Base-by-base conservation (phyloP, 2,888 invertebrate species). In the Maniola hyperantus region DNA sequence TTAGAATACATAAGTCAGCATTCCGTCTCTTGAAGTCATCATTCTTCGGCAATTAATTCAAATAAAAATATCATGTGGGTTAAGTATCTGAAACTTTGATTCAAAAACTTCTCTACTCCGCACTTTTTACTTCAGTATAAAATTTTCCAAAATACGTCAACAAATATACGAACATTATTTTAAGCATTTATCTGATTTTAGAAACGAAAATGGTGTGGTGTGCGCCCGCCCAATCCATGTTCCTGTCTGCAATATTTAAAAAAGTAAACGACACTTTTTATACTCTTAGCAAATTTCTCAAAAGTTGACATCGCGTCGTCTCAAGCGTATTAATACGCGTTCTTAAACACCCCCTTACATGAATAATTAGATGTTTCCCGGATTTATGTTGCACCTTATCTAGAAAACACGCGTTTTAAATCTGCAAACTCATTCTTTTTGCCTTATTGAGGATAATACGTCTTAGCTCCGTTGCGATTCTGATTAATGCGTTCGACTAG, bases 381-480 rank as follows among this genome's bases (percentile, higher is more conserved):
- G 84, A 87, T 89, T 91, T 86, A 86, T 86, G 82, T 81, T 73
- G 75, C 78, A 71, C 79, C 84, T 89, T 91, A 91, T 91, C 92
- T 84, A 79, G 83, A 82, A 81, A 87, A 92, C 91, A 91, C 89
- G 90, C 85, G 87, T 86, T 89, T 89, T 84, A 88, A 88, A 91
- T 88, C 89, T 83, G 88, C 89, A 83, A 88, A 91, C 82, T 92
- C 91, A 91, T 92, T 91, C 88, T 88, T 91, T 86, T 76, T 83
- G 83, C 89, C 88, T 91, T 91, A 91, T 90, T 89, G 89, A 81
- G 91, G 89, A 91, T 91, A 91, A 91, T 92, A 90, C 86, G 83
- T 92, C 90, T 89, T 81, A 75, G 80, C 85, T 81, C 70, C 83
- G 86, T 83, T 87, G 84, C 85, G 84, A 85, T 87, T 89, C 92